phyloP scores from a whole-genome alignment of 2,113 vertebrate genomes.

The Laterallus jamaicensis region DNA sequence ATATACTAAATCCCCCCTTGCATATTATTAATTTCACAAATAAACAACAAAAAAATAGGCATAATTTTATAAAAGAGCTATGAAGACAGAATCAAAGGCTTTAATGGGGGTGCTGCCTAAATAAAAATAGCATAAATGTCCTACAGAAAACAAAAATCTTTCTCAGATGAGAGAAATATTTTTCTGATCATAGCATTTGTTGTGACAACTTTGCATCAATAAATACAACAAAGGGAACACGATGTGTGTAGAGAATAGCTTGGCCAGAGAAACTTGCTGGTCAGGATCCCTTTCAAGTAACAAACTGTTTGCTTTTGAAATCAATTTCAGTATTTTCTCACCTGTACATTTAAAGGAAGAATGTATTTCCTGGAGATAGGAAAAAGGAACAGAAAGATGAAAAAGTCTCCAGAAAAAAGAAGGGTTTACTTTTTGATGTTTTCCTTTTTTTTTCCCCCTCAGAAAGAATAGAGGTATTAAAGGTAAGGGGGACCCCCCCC shows the following conservation, averaged over 20 bases:
- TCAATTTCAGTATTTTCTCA: background rate
- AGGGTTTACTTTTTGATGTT: background rate
- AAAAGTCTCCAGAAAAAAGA: background rate
- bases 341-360: background rate
- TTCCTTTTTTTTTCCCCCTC: too few species aligned
- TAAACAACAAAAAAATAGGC: background rate
- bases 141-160: background rate
- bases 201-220: background rate
- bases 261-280: background rate
- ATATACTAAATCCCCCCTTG: background rate
- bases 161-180: background rate
- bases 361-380: background rate
- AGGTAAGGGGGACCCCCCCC: background rate
- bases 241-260: accelerated
- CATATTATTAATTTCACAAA: background rate
- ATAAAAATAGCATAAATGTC: background rate
- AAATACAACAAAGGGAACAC: background rate
- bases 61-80: background rate
- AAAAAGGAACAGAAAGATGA: background rate
- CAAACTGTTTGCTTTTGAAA: background rate
- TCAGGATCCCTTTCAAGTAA: background rate
- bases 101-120: background rate
- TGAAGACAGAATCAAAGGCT: background rate
- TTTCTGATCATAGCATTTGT: background rate
- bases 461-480: background rate